phyloP scores from a whole-genome alignment of 2,797 vertebrate species.

The Tangara arthus region DNA sequence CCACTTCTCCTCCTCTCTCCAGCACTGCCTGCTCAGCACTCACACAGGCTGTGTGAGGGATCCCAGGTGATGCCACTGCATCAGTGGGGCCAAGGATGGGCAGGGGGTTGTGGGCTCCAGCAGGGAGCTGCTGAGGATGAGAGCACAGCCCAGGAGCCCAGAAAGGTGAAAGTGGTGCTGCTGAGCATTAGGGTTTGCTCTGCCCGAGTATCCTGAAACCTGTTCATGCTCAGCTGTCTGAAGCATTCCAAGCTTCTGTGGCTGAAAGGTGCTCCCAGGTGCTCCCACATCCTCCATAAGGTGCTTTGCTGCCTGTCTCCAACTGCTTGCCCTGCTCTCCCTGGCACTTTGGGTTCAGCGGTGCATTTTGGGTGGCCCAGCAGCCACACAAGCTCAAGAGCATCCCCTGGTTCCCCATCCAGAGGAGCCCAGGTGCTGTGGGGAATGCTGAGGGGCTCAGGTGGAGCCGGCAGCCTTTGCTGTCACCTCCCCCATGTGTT shows the following conservation, averaged over 20 bases:
- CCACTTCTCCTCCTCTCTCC: neutral
- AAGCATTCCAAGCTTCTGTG: neutral
- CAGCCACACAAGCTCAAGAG: neutral
- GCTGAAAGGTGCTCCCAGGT: neutral
- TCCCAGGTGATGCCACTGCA: neutral
- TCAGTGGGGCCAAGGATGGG: neutral
- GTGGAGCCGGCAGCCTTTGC: accelerated
- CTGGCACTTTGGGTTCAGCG: neutral
- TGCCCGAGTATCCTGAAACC: neutral
- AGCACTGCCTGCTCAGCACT: neutral
- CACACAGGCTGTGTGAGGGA: neutral
- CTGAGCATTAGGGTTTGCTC: neutral
- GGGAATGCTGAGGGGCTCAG: neutral
- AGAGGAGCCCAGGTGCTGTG: neutral
- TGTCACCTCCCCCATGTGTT: neutral
- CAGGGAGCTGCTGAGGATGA: neutral
- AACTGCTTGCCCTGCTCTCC: neutral
- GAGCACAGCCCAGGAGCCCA: neutral
- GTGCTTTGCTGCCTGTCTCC: neutral
- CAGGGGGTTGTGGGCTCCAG: neutral
- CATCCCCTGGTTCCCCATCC: neutral
- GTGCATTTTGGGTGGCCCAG: neutral
- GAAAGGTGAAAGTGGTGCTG: accelerated
- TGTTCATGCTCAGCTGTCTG: neutral
- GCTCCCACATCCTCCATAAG: neutral